Percentiles rank a stretch among this genome's conserved stretches.
Evolutionary conservation across 2,888 invertebrate species (phyloP).

Genomic region (Dusona sp.): DNA sequence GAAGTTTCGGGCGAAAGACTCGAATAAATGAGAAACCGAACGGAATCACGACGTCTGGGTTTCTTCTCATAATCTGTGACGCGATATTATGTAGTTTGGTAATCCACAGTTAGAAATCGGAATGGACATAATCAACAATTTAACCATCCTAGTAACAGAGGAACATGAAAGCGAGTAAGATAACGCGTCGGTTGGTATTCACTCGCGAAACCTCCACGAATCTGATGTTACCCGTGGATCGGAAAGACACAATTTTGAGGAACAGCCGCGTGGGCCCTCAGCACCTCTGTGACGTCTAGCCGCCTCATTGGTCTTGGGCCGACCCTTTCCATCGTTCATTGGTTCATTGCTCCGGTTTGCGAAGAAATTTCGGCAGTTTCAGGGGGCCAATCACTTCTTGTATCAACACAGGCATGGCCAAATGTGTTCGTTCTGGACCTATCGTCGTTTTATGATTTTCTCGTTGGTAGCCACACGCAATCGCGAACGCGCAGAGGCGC

Average conservation of each 20-base stretch:
- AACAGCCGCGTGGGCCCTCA: constrained; percentile 84
- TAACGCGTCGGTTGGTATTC: constrained; percentile 13
- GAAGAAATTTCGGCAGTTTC: constrained; percentile 79
- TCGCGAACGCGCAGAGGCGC: constrained; percentile 55
- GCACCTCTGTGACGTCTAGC: constrained; percentile 80
- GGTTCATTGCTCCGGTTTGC: constrained; percentile 75
- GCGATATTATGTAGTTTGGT: constrained; percentile 73
- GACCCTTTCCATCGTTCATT: constrained; percentile 82
- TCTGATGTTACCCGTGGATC: constrained; percentile 81
- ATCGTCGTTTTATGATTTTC: constrained; percentile 59
- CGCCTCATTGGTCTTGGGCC: constrained; percentile 81
- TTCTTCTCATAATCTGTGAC: constrained; percentile 66
- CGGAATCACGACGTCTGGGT: constrained; percentile 42
- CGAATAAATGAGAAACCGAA: constrained; percentile 49
- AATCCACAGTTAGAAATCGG: constrained; percentile 80
- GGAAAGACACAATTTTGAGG: constrained; percentile 85
- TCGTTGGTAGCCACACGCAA: constrained; percentile 33
- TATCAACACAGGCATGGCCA: constrained; percentile 23
- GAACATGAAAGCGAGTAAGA: constrained; percentile 68
- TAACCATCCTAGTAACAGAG: constrained; percentile 81
- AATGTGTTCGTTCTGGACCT: constrained; percentile 24
- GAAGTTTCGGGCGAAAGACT: constrained; percentile 40
- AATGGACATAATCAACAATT: constrained; percentile 85
- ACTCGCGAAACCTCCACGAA: constrained; percentile 62
- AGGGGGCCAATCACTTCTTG: constrained; percentile 59